Evolutionary conservation across 2,113 vertebrate genomes (phyloP).

Genomic region (Lophochroa leadbeateri): DNA sequence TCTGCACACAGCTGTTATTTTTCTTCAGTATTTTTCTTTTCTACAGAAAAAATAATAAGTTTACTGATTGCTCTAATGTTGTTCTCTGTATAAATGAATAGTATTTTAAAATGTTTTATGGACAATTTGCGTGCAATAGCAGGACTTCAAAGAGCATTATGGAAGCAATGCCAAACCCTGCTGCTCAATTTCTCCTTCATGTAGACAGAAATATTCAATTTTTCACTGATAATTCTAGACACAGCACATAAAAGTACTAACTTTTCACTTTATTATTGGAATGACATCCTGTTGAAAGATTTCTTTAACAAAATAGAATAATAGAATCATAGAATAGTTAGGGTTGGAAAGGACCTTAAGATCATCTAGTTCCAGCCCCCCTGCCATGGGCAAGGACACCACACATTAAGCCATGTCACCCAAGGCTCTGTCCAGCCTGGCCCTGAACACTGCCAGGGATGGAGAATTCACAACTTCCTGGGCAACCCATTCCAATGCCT

Average conservation of each 20-base stretch:
- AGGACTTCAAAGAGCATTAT: background rate
- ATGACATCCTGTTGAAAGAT: background rate
- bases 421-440: no score
- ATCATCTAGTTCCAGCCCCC: no score
- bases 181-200: background rate
- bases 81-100: background rate
- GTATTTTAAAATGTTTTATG: background rate
- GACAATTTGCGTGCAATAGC: background rate
- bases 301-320: background rate
- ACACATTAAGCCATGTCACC: no score
- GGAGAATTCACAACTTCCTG: no score
- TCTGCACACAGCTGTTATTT: background rate
- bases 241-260: background rate
- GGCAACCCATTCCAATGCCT: no score
- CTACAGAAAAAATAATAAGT: background rate
- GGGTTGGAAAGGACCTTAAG: no score
- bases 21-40: background rate
- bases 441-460: no score
- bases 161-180: background rate
- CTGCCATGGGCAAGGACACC: no score
- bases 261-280: background rate
- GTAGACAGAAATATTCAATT: background rate
- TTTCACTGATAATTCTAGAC: background rate
- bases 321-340: no score
- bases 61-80: background rate